Percentiles rank a stretch among this genome's conserved stretches.
Evolutionary conservation across 2,113 vertebrate genomes (phyloP).

Genomic region (Ia io): DNA sequence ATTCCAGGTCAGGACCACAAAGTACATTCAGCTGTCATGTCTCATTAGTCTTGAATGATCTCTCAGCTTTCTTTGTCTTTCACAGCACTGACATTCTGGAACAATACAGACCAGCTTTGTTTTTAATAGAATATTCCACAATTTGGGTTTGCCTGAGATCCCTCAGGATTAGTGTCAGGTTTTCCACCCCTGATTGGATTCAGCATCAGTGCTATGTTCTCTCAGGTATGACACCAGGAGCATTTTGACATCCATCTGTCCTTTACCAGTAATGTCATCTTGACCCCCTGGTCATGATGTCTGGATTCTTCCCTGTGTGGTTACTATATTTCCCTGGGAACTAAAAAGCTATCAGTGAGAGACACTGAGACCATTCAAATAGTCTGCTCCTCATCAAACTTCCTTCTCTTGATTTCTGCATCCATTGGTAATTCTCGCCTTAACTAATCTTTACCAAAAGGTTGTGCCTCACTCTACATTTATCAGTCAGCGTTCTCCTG

Average conservation of each 20-base stretch:
- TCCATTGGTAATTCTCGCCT: background rate
- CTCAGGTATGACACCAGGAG: background rate
- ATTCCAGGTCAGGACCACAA: background rate
- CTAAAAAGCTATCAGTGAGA: background rate
- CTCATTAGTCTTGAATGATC: background rate
- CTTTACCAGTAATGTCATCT: background rate
- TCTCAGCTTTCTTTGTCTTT: background rate
- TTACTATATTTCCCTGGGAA: background rate
- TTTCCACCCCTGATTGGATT: background rate
- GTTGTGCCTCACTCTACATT: background rate
- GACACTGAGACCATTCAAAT: background rate
- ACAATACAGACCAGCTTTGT: background rate
- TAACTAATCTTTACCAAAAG: background rate
- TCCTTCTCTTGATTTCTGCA: background rate
- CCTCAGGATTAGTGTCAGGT: background rate
- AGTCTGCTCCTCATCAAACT: background rate
- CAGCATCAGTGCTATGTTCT: background rate
- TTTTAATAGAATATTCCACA: background rate
- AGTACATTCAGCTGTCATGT: background rate
- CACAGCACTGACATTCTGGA: background rate
- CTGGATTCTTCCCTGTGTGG: no score
- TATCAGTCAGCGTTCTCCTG: background rate
- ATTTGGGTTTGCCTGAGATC: conserved; percentile 1
- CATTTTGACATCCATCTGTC: background rate
- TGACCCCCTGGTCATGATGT: background rate